A percentile compares a stretch with the other conserved stretches of the same genome.
Conservation (phyloP, 2,888 invertebrate genomes). For the Cyclophora albipunctata region DNA sequence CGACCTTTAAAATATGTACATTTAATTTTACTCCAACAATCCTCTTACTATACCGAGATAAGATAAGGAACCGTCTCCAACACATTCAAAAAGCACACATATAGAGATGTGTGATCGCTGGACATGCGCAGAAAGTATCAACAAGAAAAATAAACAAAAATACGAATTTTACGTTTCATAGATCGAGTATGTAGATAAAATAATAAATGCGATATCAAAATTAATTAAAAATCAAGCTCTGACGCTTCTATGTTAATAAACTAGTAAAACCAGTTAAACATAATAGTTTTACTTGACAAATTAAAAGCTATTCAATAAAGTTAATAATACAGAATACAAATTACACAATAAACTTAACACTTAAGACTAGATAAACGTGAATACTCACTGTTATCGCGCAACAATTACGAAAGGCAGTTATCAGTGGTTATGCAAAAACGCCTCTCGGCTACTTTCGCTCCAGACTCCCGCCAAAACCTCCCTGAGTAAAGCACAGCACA, state of each 20-base stretch:
- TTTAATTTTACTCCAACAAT: slow-evolving; percentile 6
- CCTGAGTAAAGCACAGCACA: slow-evolving; percentile 33
- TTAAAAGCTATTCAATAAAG: too few relatives aligned
- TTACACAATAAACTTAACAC: slow-evolving; percentile 5
- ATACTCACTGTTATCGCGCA: slow-evolving; percentile 68
- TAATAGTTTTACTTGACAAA: too few relatives aligned
- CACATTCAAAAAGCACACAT: not conserved
- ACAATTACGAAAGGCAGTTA: slow-evolving; percentile 61
- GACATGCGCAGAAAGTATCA: slow-evolving; percentile 18
- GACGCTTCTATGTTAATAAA: too few relatives aligned
- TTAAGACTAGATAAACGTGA: slow-evolving; percentile 5
- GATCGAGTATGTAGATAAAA: too few relatives aligned
- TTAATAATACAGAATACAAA: not conserved
- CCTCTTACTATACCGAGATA: slow-evolving; percentile 7
- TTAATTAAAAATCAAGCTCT: too few relatives aligned
- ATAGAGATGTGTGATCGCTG: slow-evolving; percentile 3
- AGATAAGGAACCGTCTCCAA: slow-evolving; percentile 5
- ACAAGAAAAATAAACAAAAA: slow-evolving; percentile 15
- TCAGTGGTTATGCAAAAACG: slow-evolving; percentile 53
- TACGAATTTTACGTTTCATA: not conserved
- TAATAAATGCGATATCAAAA: too few relatives aligned
- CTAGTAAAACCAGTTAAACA: too few relatives aligned
- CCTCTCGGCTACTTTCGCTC: slow-evolving; percentile 41
- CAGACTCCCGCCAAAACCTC: slow-evolving; percentile 47
- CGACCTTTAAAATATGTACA: slow-evolving; percentile 7